A percentile compares a stretch with the other conserved stretches of the same genome.
Conservation (phyloP, 2,113 vertebrate species). For the Onychostoma macrolepis region DNA sequence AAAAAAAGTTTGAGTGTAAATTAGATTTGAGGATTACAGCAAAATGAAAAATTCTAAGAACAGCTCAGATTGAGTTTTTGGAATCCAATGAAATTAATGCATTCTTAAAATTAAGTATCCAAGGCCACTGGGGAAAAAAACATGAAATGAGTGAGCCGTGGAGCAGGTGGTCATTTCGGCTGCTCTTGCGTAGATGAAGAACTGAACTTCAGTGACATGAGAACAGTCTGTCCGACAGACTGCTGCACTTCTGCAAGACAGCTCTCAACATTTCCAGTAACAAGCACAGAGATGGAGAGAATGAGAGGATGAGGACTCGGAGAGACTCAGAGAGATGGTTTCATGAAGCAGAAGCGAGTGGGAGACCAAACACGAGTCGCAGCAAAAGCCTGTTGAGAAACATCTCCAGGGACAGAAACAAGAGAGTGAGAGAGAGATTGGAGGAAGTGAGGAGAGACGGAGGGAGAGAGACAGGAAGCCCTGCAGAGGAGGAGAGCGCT, state of each 20-base stretch:
- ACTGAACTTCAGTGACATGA: not conserved
- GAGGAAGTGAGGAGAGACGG: not conserved
- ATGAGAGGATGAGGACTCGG: slow-evolving; percentile 9
- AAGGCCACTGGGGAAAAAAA: not conserved
- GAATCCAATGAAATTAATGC: not conserved
- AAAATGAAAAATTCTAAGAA: not conserved
- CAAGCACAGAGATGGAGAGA: slow-evolving; percentile 25
- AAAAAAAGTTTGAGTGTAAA: not conserved
- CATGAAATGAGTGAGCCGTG: not conserved
- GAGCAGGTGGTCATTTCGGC: slow-evolving; percentile 3
- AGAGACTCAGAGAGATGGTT: slow-evolving; percentile 15
- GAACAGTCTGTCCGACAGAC: not conserved
- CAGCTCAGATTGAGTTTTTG: slow-evolving; percentile 1
- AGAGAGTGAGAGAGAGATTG: not conserved
- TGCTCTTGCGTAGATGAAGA: not conserved
- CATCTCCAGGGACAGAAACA: not conserved
- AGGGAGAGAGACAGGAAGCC: slow-evolving; percentile 2
- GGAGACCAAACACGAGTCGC: slow-evolving; percentile 39
- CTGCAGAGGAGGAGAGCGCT: not conserved
- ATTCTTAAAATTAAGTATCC: not conserved
- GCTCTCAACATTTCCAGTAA: slow-evolving; percentile 35
- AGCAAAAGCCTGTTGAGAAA: slow-evolving; percentile 26
- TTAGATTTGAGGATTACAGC: not conserved
- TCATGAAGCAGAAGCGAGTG: slow-evolving; percentile 41
- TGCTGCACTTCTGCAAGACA: slow-evolving; percentile 10